These are phyloP conservation scores for Aphidius colemani DNA, from an alignment of 2,888 invertebrate species.

Conservation along the genomic window DNA sequence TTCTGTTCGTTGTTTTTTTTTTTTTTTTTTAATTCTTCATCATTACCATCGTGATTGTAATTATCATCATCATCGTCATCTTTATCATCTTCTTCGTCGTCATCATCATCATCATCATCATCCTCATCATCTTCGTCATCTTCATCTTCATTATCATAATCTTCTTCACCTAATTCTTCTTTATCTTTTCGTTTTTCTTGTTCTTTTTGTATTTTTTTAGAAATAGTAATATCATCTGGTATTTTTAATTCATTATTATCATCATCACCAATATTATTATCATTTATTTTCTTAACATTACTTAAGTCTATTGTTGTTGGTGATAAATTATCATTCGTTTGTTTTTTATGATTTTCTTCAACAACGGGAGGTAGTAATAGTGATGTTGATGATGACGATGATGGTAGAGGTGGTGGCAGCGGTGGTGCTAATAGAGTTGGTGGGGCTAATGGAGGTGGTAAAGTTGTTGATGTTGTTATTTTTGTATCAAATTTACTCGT, in stretches of 20 bases:
- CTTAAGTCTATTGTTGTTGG: conserved; percentile 16
- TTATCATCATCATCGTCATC: too few species aligned
- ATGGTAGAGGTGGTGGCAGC: background rate
- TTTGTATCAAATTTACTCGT: background rate
- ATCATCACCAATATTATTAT: conserved; percentile 6
- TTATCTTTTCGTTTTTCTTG: conserved; percentile 20
- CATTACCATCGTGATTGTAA: too few species aligned
- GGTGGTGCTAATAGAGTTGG: background rate
- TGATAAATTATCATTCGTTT: background rate
- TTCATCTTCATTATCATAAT: too few species aligned
- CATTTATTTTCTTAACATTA: conserved; percentile 17
- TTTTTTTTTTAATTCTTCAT: conserved; percentile 20
- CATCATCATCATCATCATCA: too few species aligned
- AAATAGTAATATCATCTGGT: background rate
- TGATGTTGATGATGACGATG: conserved; percentile 24
- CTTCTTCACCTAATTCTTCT: background rate
- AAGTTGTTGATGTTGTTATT: background rate
- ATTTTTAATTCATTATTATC: background rate
- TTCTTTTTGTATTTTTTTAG: background rate
- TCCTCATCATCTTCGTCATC: too few species aligned
- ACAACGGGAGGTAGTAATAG: conserved; percentile 24
- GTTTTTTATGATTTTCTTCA: conserved; percentile 31
- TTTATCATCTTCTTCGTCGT: too few species aligned
- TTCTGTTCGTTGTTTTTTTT: background rate
- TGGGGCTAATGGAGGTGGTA: background rate